Percentiles rank a stretch among this genome's conserved stretches.
Conservation (phyloP, 2,888 invertebrate species). For the Orgyia antiqua region DNA sequence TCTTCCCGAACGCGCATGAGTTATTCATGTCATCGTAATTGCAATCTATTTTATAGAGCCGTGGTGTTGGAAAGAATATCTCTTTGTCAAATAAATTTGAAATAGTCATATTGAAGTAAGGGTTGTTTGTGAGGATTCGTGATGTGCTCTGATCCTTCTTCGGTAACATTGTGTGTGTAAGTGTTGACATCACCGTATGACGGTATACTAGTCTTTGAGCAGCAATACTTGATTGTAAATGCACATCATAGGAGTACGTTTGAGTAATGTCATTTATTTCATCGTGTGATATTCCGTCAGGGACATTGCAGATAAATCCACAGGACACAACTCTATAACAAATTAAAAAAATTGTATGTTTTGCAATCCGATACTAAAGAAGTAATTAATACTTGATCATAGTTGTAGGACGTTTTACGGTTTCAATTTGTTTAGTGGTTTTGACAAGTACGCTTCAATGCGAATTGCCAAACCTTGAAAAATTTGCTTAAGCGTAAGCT, state of each 20-base stretch:
- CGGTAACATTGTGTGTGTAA: slow-evolving; percentile 41
- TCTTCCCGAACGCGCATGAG: slow-evolving; percentile 52
- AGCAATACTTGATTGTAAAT: slow-evolving; percentile 57
- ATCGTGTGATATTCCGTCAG: slow-evolving; percentile 53
- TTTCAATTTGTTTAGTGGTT: neutral
- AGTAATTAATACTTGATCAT: no score
- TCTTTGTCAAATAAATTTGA: slow-evolving; percentile 72
- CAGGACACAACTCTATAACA: slow-evolving; percentile 67
- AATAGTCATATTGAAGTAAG: slow-evolving; percentile 75
- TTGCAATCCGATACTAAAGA: no score
- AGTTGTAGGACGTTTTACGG: neutral
- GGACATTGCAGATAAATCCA: slow-evolving; percentile 78
- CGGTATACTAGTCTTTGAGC: slow-evolving; percentile 57
- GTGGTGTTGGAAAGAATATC: slow-evolving; percentile 81
- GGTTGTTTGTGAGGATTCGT: slow-evolving; percentile 75
- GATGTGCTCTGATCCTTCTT: slow-evolving; percentile 72
- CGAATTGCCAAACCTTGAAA: no score
- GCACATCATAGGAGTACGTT: slow-evolving; percentile 75
- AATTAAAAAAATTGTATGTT: slow-evolving; percentile 4
- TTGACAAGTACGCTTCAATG: no score
- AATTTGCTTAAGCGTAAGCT: no score
- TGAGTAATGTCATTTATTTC: slow-evolving; percentile 65
- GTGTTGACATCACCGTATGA: slow-evolving; percentile 54
- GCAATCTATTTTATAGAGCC: slow-evolving; percentile 65
- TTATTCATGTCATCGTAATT: slow-evolving; percentile 49